phyloP scores from a whole-genome alignment of 2,113 vertebrate species.

The Danio rerio region DNA sequence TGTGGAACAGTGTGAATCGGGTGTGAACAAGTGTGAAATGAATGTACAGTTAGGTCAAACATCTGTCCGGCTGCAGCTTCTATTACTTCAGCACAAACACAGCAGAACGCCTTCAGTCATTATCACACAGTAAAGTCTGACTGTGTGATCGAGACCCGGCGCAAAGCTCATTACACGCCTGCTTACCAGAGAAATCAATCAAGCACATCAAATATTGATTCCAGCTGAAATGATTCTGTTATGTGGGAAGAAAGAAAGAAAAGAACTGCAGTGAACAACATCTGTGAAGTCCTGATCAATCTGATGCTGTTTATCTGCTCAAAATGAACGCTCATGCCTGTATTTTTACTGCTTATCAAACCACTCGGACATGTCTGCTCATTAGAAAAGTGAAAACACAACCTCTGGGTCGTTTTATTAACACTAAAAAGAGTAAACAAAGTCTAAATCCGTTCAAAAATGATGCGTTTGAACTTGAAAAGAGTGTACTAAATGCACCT shows the following conservation, averaged over 20 bases:
- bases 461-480: not conserved
- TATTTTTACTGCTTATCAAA: not conserved
- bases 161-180: slow-evolving; percentile 3
- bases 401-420: not conserved
- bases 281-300: not conserved
- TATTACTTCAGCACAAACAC: slow-evolving; percentile 11
- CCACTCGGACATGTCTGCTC: not conserved
- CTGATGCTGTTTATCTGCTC: not conserved
- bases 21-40: too few species aligned
- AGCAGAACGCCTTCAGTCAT: not conserved
- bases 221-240: not conserved
- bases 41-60: not conserved
- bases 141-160: not conserved
- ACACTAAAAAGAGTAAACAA: not conserved
- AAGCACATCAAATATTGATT: slow-evolving; percentile 7
- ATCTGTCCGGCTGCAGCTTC: not conserved
- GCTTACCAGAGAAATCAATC: slow-evolving; percentile 6
- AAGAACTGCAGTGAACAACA: not conserved
- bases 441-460: not conserved
- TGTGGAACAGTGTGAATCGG: too few species aligned
- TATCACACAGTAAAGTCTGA: slow-evolving; percentile 12
- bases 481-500: too few species aligned
- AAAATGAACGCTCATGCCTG: not conserved
- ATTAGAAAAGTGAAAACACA: not conserved
- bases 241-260: not conserved